Conservation (phyloP, 2,888 invertebrate genomes). For the Hipparchia sbordonii region DNA sequence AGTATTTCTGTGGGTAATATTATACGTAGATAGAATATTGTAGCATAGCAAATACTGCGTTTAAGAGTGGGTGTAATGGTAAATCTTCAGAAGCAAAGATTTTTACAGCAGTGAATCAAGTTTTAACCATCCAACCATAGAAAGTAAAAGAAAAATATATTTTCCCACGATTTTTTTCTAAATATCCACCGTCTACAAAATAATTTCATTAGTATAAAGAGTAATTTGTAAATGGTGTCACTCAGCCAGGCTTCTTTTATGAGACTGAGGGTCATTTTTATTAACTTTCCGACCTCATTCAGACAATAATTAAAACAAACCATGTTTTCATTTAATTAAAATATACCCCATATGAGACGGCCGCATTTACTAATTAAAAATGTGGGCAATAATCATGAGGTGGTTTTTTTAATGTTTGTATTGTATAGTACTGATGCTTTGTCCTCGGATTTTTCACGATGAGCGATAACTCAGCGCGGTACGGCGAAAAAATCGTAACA, state of each 20-base stretch:
- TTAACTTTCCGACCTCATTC: conserved; percentile 13
- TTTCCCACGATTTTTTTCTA: not conserved
- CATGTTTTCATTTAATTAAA: conserved; percentile 15
- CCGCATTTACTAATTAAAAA: conserved; percentile 18
- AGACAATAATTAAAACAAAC: conserved; percentile 11
- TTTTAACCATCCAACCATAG: too few relatives aligned
- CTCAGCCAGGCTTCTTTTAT: not conserved
- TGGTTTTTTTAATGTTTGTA: not conserved
- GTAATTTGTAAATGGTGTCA: conserved; percentile 2
- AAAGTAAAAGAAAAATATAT: too few relatives aligned
- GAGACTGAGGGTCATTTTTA: conserved; percentile 15
- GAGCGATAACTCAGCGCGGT: too few relatives aligned
- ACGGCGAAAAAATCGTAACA: too few relatives aligned
- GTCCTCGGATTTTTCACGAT: not conserved
- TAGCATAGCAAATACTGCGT: too few relatives aligned
- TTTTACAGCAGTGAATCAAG: too few relatives aligned
- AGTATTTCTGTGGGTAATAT: not conserved
- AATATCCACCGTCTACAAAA: conserved; percentile 1
- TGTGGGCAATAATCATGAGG: conserved; percentile 3
- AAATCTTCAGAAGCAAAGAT: too few relatives aligned
- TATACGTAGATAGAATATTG: too few relatives aligned
- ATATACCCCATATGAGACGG: not conserved
- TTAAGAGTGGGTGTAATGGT: too few relatives aligned
- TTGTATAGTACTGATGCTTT: not conserved
- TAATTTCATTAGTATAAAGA: conserved; percentile 7